A percentile compares a stretch with the other conserved stretches of the same genome.
Evolutionary conservation across 1,140 invertebrate species (phyloP).

Genomic region (Ladona fulva): DNA sequence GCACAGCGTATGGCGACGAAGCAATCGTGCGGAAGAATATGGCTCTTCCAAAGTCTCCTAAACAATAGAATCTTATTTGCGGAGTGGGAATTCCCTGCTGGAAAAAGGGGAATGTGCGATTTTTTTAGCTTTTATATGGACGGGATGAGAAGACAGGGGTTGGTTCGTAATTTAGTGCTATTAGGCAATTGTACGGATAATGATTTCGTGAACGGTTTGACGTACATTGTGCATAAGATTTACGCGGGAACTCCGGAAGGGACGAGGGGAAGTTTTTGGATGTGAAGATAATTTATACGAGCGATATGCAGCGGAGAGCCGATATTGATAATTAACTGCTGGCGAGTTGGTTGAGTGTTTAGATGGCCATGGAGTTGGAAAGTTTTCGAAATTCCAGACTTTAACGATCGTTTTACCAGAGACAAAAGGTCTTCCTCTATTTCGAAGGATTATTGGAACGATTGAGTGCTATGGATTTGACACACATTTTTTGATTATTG

Average conservation of each 20-base stretch:
- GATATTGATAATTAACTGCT: conserved; percentile 5
- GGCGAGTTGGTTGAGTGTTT: no score
- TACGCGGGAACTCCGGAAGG: no score
- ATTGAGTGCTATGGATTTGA: no score
- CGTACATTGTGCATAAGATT: no score
- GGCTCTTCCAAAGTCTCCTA: neutral
- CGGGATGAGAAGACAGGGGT: neutral
- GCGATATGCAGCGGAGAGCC: neutral
- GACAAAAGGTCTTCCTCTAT: no score
- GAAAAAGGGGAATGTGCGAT: neutral
- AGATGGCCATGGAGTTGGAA: no score
- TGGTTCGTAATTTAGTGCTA: neutral
- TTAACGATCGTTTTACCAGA: no score
- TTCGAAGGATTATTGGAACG: no score
- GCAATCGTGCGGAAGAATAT: neutral
- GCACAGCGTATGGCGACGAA: neutral
- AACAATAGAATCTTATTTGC: neutral
- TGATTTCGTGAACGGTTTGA: neutral
- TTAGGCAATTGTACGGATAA: neutral
- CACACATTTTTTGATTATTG: no score
- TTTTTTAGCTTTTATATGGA: neutral
- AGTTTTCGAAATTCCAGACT: no score
- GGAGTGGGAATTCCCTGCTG: neutral
- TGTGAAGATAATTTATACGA: neutral
- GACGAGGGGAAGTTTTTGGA: neutral